phyloP scores from a whole-genome alignment of 2,113 vertebrate species.

The Labeo catla region DNA sequence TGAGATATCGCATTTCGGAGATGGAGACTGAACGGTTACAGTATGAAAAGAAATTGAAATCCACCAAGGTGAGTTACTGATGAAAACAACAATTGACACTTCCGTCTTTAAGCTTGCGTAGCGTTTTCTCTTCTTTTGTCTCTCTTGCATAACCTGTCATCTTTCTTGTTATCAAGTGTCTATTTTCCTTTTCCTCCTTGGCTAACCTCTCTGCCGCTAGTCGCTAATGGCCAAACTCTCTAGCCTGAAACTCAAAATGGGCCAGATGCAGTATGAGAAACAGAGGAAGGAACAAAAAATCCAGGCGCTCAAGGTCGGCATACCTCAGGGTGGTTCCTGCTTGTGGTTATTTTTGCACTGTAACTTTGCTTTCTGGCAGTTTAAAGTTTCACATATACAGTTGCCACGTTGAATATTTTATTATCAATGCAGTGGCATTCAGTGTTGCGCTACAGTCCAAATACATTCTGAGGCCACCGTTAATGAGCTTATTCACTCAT shows the following conservation, averaged over 20 bases:
- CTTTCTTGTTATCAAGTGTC: conserved; percentile 46
- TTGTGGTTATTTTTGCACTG: conserved; percentile 57
- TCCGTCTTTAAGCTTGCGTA: neutral
- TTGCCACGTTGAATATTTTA: neutral
- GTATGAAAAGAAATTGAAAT: conserved; percentile 94
- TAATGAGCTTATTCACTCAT: neutral
- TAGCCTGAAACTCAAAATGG: conserved; percentile 99
- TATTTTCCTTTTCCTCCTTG: conserved; percentile 63
- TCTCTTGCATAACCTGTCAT: conserved; percentile 18
- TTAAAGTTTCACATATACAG: neutral
- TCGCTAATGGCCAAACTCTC: conserved; percentile 98
- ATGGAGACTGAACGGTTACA: conserved; percentile 91
- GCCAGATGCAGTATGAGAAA: conserved; percentile 98
- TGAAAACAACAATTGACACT: neutral
- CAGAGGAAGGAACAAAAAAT: conserved; percentile 93
- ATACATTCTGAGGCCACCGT: neutral
- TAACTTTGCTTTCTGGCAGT: neutral
- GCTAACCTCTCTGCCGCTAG: conserved; percentile 79
- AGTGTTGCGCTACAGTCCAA: neutral
- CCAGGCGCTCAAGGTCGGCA: conserved; percentile 89
- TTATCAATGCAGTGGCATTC: neutral
- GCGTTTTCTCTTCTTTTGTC: conserved; percentile 21
- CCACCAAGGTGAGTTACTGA: conserved; percentile 86
- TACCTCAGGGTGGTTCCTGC: conserved; percentile 66
- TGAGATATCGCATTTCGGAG: conserved; percentile 87